Percentiles rank a stretch among this genome's conserved stretches.
phyloP scores from a whole-genome alignment of 1,140 invertebrate genomes.

The Drosophila persimilis region DNA sequence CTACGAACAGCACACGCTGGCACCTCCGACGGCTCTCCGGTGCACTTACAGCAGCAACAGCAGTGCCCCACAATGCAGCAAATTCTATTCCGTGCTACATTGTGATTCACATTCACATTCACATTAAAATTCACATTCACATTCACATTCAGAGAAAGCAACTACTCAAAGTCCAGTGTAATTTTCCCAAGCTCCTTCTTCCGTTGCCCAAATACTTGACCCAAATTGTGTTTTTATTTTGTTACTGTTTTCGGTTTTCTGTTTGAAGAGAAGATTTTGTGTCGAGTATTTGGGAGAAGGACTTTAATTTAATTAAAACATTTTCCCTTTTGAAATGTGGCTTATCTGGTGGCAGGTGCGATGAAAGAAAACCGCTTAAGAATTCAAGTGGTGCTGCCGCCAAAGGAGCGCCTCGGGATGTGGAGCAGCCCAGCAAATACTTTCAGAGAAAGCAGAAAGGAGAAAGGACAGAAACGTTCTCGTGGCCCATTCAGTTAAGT shows the following conservation, averaged over 20 bases:
- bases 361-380: conserved; percentile 1
- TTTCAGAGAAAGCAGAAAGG: conserved; percentile 2
- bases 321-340: conserved; percentile 20
- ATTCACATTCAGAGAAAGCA: conserved; percentile 13
- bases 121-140: background rate
- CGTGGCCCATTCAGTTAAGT: conserved; percentile 20
- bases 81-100: conserved; percentile 30
- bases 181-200: conserved; percentile 60
- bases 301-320: conserved; percentile 70
- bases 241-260: too few relatives aligned
- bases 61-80: conserved; percentile 16
- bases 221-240: conserved; percentile 41
- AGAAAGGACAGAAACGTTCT: conserved; percentile 19
- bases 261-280: background rate
- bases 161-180: conserved; percentile 49
- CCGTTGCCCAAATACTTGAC: conserved; percentile 59
- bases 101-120: conserved; percentile 30
- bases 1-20: background rate
- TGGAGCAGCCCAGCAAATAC: background rate
- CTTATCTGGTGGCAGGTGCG: conserved; percentile 7
- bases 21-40: background rate
- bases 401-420: conserved; percentile 3
- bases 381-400: conserved; percentile 30
- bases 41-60: too few relatives aligned
- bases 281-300: conserved; percentile 24